These are phyloP conservation scores for Meriones psammophilus DNA, from an alignment of 2,797 vertebrate species.

Conservation along the genomic window DNA sequence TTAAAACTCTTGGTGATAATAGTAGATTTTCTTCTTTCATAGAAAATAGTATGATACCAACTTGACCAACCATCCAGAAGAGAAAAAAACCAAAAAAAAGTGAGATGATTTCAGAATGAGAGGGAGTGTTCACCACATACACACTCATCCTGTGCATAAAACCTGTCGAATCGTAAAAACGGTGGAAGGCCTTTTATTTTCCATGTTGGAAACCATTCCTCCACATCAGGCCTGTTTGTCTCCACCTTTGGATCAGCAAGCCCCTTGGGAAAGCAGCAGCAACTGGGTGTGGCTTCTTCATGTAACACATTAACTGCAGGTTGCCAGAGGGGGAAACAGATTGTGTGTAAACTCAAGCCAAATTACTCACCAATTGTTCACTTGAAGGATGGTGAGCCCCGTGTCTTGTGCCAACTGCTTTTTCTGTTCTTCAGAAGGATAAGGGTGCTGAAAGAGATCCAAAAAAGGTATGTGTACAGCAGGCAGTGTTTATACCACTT, in stretches of 20 bases:
- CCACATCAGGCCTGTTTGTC: conserved; percentile 76
- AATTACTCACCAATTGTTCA: conserved; percentile 98
- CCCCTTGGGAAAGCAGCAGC: conserved; percentile 86
- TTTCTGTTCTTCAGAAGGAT: conserved; percentile 99
- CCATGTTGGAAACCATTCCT: background rate
- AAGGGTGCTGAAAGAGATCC: conserved; percentile 95
- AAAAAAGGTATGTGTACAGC: conserved; percentile 82
- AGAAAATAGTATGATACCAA: conserved; percentile 44
- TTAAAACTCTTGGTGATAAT: conserved; percentile 39
- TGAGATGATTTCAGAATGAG: background rate
- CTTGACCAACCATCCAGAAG: background rate
- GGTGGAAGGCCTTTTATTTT: background rate
- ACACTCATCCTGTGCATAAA: background rate
- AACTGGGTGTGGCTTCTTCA: conserved; percentile 88
- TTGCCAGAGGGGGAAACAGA: conserved; percentile 88
- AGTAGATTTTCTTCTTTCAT: conserved; percentile 58
- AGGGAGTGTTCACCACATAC: background rate
- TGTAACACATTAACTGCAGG: conserved; percentile 89
- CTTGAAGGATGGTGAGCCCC: conserved; percentile 99
- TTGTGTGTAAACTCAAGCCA: conserved; percentile 88
- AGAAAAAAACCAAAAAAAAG: background rate
- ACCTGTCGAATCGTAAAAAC: background rate
- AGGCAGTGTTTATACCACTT: conserved; percentile 84
- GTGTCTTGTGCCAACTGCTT: conserved; percentile 99
- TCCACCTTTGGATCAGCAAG: conserved; percentile 89